These are phyloP conservation scores for Cataglyphis albicans DNA, from an alignment of 2,888 invertebrate species.

Conservation along the genomic window DNA sequence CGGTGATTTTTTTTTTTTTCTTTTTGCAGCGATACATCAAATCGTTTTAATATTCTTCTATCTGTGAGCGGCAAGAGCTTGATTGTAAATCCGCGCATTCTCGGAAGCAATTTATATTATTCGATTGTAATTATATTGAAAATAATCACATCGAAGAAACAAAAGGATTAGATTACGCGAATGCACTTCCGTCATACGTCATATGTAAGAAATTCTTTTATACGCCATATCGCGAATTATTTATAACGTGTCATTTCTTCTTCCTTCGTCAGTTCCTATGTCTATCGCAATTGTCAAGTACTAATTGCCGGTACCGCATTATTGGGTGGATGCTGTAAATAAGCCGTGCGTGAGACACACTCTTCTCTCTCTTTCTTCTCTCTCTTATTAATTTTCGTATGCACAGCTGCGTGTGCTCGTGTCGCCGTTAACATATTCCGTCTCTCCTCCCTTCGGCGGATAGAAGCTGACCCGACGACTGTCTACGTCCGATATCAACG, in stretches of 20 bases:
- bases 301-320: slow-evolving; percentile 64
- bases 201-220: not conserved
- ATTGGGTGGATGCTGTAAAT: slow-evolving; percentile 59
- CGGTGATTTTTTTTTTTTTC: not conserved
- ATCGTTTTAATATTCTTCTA: not conserved
- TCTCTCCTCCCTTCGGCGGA: slow-evolving; percentile 27
- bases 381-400: slow-evolving; percentile 62
- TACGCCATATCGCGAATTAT: slow-evolving; percentile 16
- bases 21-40: not conserved
- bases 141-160: not conserved
- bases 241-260: slow-evolving; percentile 37
- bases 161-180: not conserved
- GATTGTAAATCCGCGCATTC: not conserved
- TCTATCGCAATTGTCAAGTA: slow-evolving; percentile 45
- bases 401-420: slow-evolving; percentile 61
- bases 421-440: slow-evolving; percentile 23
- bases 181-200: slow-evolving; percentile 16
- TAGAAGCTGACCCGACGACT: slow-evolving; percentile 56
- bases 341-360: slow-evolving; percentile 46
- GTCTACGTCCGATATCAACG: slow-evolving; percentile 59
- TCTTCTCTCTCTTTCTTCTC: no score
- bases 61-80: not conserved
- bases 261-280: not conserved
- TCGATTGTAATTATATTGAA: not conserved
- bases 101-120: slow-evolving; percentile 7